These are phyloP conservation scores for Nesogale talazaci DNA, from an alignment of 2,113 vertebrate species.

Conservation along the genomic window DNA sequence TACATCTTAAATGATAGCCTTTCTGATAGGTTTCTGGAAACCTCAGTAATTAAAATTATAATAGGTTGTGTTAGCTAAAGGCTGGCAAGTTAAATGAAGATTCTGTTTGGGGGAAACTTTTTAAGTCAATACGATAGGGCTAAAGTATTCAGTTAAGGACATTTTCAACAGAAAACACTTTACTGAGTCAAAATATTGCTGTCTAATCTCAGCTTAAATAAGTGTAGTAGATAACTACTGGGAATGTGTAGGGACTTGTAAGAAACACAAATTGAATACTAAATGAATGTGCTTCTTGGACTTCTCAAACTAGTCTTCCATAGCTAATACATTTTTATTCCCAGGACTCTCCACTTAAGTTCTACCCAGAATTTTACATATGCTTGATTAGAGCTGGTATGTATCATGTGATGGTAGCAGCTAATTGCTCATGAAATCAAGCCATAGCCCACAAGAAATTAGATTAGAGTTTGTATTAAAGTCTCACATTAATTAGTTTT, in stretches of 20 bases:
- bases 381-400: neutral
- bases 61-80: neutral
- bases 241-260: neutral
- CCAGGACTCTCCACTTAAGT: neutral
- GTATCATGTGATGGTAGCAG: neutral
- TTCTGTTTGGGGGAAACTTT: conserved; percentile 26
- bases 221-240: neutral
- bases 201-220: neutral
- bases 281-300: neutral
- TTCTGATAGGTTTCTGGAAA: conserved; percentile 31
- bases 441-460: neutral
- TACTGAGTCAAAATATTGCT: neutral
- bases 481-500: neutral
- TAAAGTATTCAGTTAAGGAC: conserved; percentile 20
- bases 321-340: neutral
- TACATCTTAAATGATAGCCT: conserved; percentile 44
- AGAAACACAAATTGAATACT: neutral
- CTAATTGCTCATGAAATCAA: neutral
- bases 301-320: neutral
- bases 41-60: conserved; percentile 54
- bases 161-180: neutral
- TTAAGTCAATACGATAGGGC: neutral
- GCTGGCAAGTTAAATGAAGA: neutral
- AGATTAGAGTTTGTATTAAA: neutral
- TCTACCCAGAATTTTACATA: neutral